Evolutionary conservation across 1,140 invertebrate genomes (phyloP), one percentile per base, ranked within the genome.

Genomic region (Anastrepha ludens): DNA sequence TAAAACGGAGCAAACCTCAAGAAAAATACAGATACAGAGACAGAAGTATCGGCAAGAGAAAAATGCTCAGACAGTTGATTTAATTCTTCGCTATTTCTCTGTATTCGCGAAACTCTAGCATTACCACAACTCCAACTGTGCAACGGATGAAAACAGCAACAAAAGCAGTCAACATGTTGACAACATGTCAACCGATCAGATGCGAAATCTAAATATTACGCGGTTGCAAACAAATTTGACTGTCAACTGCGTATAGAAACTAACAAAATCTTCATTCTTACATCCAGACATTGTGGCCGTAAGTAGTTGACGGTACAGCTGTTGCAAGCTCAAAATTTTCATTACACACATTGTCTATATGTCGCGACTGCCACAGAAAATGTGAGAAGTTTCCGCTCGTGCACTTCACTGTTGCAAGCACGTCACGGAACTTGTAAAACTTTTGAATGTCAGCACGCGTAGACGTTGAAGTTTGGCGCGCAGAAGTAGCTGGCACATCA

Each of bases 201-300:
- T 81, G 74, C 47, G 41, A 74, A 74, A 74, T 74, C 67, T 44
- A 74, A 29, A 74, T 74, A 74, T 74, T 74, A 74, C 41, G 67
- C 41, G 67, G 39, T 47, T 17, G 67, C 67, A 74, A 74, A 81
- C 74, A 81, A 81, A 15, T 81, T 81, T 81, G 74, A 81, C 74
- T 81, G 74, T 81, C 74, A 81, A 41, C 47, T n/a, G 47, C 47
- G 17, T 9, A 41, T 55, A 50, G n/a, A 50, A 41, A 13, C 17
- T 1, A 55, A 81, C 67, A 47, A 47, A 41, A 58, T 17, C 74
- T 39, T 29, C 64, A 81, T 29, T 29, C 11, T 11, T 55, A 70
- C 39, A 11, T 29, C 29, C 64, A 74, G 41, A 5, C 4, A 17
- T 44, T 44, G 67, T 74, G 13, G 47, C 47, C n/a, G 6, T 47